Evolutionary conservation across 2,888 invertebrate species (phyloP), one percentile per base, ranked within the genome.

Genomic region (Caenorhabditis angaria): DNA sequence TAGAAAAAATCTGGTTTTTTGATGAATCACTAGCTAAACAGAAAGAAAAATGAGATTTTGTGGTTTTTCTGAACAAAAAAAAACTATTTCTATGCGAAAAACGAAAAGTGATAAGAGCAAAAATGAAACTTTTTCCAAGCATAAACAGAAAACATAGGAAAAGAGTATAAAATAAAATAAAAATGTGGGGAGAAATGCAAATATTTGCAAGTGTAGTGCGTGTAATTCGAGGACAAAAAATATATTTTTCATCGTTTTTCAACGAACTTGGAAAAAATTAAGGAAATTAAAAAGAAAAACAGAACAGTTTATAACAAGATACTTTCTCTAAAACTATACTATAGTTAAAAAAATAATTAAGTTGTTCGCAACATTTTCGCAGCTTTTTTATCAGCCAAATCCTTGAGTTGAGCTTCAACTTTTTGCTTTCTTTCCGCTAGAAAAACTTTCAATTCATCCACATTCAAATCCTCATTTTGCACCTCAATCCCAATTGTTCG

Each of bases 361-460:
- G 80, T 70, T 47, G 83, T 83, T 72, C 85, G 65, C 24, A 86
- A 74, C 85, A 86, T 83, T 64, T 86, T 86, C 8, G 85, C 83
- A 18, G 85, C 85, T 67, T 86, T 84, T 67, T 83, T 82, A 62
- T 86, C 85, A 12, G 84, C 83, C 54, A 82, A 65, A 18, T 84
- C 82, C 61, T 85, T 74, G 57, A 86, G 60, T 57, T 86, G 84
- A 22, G 64, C 65, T 5, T 76, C 81, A 24, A 86, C 86, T 35
- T 61, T 61, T 54, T 82, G 78, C 57, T 81, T 75, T 20, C 86
- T 65, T 2, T 68, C 70, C 56, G 74, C 78, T 62, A 86, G 67
- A 59, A 86, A 86, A 20, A 73, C 67, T 47, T 70, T 74, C 60
- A 79, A 56, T 54, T 81, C 78, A 8, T 54, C 76, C 0, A 80